Conservation (phyloP, 1,140 invertebrate species). For the Cepaea nemoralis region DNA sequence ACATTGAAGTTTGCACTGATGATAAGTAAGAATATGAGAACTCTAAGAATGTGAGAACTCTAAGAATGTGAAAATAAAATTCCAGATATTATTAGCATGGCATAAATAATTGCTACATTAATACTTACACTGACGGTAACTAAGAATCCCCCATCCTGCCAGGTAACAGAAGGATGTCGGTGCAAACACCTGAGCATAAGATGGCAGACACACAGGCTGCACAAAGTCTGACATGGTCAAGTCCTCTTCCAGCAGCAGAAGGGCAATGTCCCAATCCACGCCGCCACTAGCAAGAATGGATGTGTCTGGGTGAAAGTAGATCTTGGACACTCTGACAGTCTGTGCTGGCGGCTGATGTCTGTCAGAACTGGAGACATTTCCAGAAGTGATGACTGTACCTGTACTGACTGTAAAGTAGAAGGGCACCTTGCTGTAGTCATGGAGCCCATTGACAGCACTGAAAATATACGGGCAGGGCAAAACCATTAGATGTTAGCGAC, state of each 20-base stretch:
- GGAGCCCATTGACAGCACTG: background rate
- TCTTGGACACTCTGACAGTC: constrained; percentile 8
- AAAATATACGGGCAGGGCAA: too few species aligned
- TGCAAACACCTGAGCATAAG: constrained; percentile 52
- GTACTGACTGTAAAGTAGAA: constrained; percentile 25
- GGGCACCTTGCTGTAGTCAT: background rate
- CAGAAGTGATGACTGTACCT: background rate
- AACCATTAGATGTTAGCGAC: too few species aligned
- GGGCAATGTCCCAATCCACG: constrained; percentile 87
- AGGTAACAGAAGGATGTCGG: constrained; percentile 78
- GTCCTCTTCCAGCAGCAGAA: constrained; percentile 81
- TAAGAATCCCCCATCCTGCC: constrained; percentile 83
- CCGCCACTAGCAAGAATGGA: background rate
- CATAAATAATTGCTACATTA: too few species aligned
- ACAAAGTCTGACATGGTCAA: constrained; percentile 78
- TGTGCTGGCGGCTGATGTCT: background rate
- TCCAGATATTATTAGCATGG: too few species aligned
- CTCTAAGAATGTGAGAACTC: too few species aligned
- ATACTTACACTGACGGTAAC: constrained; percentile 40
- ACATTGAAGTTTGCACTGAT: too few species aligned
- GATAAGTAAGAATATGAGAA: too few species aligned
- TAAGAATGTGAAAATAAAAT: too few species aligned
- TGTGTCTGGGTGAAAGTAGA: background rate
- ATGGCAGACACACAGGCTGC: constrained; percentile 80
- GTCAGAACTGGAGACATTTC: background rate